These are phyloP conservation scores for Lutjanus campechanus DNA, from an alignment of 2,797 vertebrate species.

Conservation along the genomic window DNA sequence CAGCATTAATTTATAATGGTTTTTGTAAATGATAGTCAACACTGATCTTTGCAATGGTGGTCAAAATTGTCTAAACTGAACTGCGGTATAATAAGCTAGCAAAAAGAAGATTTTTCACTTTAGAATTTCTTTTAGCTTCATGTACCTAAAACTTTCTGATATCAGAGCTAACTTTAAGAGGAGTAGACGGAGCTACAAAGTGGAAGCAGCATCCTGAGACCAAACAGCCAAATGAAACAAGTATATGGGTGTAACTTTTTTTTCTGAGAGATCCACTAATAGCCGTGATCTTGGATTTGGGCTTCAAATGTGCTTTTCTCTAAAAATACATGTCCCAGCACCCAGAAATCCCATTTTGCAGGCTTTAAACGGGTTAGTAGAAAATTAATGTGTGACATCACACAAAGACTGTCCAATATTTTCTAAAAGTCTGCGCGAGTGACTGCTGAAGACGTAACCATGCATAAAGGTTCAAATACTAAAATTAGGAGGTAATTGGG, in stretches of 20 bases:
- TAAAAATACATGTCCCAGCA: slow-evolving; percentile 46
- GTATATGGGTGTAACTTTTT: slow-evolving; percentile 23
- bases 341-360: slow-evolving; percentile 41
- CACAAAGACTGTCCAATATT: slow-evolving; percentile 34
- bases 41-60: background rate
- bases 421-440: slow-evolving; percentile 23
- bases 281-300: slow-evolving; percentile 24
- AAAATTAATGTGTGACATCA: slow-evolving; percentile 60
- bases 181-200: background rate
- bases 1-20: background rate
- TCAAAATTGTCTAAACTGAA: background rate
- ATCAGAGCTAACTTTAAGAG: background rate
- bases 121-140: background rate
- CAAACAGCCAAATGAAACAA: slow-evolving; percentile 32
- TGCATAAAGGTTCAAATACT: slow-evolving; percentile 62
- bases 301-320: slow-evolving; percentile 17
- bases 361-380: slow-evolving; percentile 26
- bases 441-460: slow-evolving; percentile 44
- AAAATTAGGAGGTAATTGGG: slow-evolving; percentile 73
- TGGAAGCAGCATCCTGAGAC: slow-evolving; percentile 3
- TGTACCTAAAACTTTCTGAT: background rate
- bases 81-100: no score
- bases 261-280: slow-evolving; percentile 28
- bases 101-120: no score
- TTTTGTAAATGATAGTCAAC: background rate